Evolutionary conservation across 2,888 invertebrate species (phyloP), one percentile per base, ranked within the genome.

Genomic region (Acleris holmiana): DNA sequence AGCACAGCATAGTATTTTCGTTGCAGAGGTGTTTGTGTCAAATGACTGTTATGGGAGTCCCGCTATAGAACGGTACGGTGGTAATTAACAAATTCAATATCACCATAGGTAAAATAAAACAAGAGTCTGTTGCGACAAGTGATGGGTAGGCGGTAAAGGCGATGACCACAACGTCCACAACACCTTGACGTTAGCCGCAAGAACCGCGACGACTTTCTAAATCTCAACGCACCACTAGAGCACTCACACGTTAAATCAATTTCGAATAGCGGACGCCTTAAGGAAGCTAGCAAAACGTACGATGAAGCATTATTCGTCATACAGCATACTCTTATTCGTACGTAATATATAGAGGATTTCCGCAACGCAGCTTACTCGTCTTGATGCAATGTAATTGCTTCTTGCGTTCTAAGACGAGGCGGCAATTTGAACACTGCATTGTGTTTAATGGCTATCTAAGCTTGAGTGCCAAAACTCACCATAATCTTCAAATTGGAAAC

Each of bases 111-210:
- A 63, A 69, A 71, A 67, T 73, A 73, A 75, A 79, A 80, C 77
- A 78, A 81, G 76, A 70, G 74, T 71, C 70, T 72, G 72, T 69
- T 66, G 58, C 68, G 67, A 68, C 70, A 67, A 70, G 73, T 76
- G 72, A 73, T 69, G 68, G 75, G 67, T 69, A 73, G 87, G 86
- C 88, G 86, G 88, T 86, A 88, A 77, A 85, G 88, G 86, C 87
- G 85, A 78, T 83, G 88, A 85, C 87, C 89, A 88, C 72, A 66
- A 67, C 72, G 88, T 85, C 87, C 89, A 88, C 72, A 66, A 67
- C 72, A 79, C 78, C 78, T 80, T 82, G 77, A 82, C 82, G 82
- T 83, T 80, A 80, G 77, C 76, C 69, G 77, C 78, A 74, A 80
- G 84, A 83, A 85, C 83, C 83, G 87, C 82, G 84, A 80, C 72